These are phyloP conservation scores for Hippotragus niger DNA, from an alignment of 2,113 vertebrate species.

Conservation along the genomic window DNA sequence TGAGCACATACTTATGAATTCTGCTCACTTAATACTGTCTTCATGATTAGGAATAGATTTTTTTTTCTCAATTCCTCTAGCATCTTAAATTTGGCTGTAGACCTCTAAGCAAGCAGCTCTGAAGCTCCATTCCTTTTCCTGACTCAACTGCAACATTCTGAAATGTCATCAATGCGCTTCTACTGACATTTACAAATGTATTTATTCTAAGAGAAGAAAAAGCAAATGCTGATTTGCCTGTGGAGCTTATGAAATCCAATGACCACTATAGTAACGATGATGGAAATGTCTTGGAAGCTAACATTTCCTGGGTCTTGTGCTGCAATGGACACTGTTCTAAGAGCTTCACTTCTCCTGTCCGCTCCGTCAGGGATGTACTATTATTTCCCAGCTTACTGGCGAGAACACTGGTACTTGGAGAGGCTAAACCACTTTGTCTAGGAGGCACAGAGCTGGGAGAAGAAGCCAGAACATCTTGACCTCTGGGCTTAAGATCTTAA, in stretches of 20 bases:
- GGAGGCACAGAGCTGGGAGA: neutral
- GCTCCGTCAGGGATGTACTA: neutral
- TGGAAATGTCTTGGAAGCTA: accelerated
- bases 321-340: neutral
- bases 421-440: neutral
- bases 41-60: neutral
- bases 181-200: neutral
- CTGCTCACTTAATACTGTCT: neutral
- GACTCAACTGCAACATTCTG: neutral
- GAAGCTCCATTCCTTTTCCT: neutral
- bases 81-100: neutral
- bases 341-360: neutral
- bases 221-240: neutral
- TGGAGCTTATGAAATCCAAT: neutral
- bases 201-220: neutral
- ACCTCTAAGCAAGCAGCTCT: neutral
- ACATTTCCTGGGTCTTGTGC: neutral
- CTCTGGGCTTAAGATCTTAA: neutral
- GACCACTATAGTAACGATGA: accelerated
- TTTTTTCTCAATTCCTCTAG: neutral
- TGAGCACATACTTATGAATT: neutral
- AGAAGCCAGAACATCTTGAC: neutral
- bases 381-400: neutral
- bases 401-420: neutral
- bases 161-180: neutral